Conservation (phyloP, 2,888 invertebrate species). For the Eubasilissa splendida region DNA sequence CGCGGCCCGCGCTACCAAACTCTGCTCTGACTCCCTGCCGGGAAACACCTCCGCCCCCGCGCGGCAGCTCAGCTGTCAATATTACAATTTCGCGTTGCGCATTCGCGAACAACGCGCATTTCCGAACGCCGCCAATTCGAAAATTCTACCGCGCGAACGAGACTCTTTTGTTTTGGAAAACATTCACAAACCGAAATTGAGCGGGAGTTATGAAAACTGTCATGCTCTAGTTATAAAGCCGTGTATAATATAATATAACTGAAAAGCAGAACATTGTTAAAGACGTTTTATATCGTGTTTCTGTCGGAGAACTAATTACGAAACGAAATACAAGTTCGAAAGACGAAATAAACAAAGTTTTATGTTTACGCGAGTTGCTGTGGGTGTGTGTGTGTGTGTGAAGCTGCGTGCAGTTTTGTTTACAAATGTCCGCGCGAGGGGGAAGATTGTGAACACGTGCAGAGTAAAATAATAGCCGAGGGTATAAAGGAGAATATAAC, state of each 20-base stretch:
- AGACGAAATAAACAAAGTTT: constrained; percentile 23
- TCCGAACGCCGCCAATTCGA: constrained; percentile 28
- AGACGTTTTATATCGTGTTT: background rate
- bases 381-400: constrained; percentile 3
- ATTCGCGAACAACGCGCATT: constrained; percentile 38
- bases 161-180: constrained; percentile 8
- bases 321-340: background rate
- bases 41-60: constrained; percentile 37
- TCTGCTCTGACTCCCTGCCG: constrained; percentile 7
- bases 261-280: background rate
- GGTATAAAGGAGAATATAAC: constrained; percentile 46
- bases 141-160: constrained; percentile 2
- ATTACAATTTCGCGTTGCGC: constrained; percentile 13
- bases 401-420: constrained; percentile 42
- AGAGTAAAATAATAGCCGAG: constrained; percentile 35
- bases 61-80: background rate
- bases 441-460: constrained; percentile 41
- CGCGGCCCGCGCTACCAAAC: constrained; percentile 31
- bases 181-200: constrained; percentile 4
- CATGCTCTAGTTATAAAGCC: too few species aligned
- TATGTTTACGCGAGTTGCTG: constrained; percentile 20
- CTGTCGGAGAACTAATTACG: background rate
- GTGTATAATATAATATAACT: background rate
- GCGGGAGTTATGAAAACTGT: constrained; percentile 15
- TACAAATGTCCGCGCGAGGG: constrained; percentile 38